Percentiles rank a stretch among this genome's conserved stretches.
Evolutionary conservation across 2,888 invertebrate genomes (phyloP).

Genomic region (Orgyia antiqua): DNA sequence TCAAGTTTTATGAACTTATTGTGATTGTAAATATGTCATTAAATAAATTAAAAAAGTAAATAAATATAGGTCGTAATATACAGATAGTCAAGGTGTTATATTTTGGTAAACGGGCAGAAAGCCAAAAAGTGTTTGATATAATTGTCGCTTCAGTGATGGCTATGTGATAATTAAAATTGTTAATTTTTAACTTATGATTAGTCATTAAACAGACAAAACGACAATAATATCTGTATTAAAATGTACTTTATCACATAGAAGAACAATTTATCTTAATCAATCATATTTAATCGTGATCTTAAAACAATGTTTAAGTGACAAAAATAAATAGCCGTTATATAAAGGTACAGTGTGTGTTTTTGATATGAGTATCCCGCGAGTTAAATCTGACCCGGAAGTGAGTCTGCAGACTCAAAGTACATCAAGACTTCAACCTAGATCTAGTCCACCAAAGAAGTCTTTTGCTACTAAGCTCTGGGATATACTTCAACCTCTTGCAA

Average conservation of each 20-base stretch:
- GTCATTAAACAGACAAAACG: too few relatives aligned
- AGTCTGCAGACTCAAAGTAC: slow-evolving; percentile 33
- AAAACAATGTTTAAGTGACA: too few relatives aligned
- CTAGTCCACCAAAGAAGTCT: slow-evolving; percentile 43
- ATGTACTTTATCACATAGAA: too few relatives aligned
- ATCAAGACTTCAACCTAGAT: slow-evolving; percentile 33
- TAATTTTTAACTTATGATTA: too few relatives aligned
- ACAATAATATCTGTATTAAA: too few relatives aligned
- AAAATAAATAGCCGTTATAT: too few relatives aligned
- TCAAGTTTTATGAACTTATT: slow-evolving; percentile 15
- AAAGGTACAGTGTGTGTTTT: too few relatives aligned
- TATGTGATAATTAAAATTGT: slow-evolving; percentile 39
- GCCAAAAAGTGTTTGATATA: slow-evolving; percentile 47
- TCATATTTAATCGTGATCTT: too few relatives aligned
- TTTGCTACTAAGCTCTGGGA: slow-evolving; percentile 62
- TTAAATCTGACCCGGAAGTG: slow-evolving; percentile 37
- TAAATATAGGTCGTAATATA: too few relatives aligned
- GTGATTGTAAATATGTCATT: slow-evolving; percentile 10
- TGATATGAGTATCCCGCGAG: slow-evolving; percentile 41
- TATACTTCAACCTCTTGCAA: slow-evolving; percentile 60
- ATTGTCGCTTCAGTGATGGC: slow-evolving; percentile 21
- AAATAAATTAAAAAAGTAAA: too few relatives aligned
- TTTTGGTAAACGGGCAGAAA: slow-evolving; percentile 58
- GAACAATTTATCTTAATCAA: too few relatives aligned
- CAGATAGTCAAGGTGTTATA: slow-evolving; percentile 56